A percentile compares a stretch with the other conserved stretches of the same genome.
phyloP scores from a whole-genome alignment of 2,113 vertebrate species.

The Tyrannus savana region DNA sequence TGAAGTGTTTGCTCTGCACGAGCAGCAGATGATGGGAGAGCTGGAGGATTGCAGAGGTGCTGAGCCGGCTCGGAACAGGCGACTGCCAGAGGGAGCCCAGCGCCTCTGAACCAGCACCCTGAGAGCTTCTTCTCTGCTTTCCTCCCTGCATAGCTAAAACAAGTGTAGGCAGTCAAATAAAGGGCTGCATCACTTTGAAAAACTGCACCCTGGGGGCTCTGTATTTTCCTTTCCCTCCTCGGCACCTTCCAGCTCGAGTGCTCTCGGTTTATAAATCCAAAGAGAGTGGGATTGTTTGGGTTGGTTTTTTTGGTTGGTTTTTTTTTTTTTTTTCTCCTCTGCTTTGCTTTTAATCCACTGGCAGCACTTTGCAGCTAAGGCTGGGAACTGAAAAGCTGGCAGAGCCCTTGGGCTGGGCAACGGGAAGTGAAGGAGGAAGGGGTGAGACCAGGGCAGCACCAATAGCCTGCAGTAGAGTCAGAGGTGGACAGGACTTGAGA shows the following conservation, averaged over 20 bases:
- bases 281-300: neutral
- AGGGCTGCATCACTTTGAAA: neutral
- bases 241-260: neutral
- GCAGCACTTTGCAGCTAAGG: neutral
- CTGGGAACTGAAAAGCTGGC: neutral
- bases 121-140: neutral
- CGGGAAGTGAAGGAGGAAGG: neutral
- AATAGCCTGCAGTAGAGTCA: neutral
- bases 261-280: neutral
- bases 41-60: neutral
- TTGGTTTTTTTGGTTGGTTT: too few species aligned
- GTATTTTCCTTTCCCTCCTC: slow-evolving; percentile 10
- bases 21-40: neutral
- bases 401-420: neutral
- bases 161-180: neutral
- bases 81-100: neutral
- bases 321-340: neutral
- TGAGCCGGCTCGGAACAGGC: neutral
- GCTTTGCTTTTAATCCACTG: neutral
- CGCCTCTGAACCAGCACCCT: neutral
- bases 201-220: neutral
- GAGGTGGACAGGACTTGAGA: neutral
- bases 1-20: neutral
- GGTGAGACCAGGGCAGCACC: neutral
- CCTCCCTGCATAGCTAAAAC: neutral